Conservation (phyloP, 92 coral and sea anemone species). For the Zoanthus sociatus region DNA sequence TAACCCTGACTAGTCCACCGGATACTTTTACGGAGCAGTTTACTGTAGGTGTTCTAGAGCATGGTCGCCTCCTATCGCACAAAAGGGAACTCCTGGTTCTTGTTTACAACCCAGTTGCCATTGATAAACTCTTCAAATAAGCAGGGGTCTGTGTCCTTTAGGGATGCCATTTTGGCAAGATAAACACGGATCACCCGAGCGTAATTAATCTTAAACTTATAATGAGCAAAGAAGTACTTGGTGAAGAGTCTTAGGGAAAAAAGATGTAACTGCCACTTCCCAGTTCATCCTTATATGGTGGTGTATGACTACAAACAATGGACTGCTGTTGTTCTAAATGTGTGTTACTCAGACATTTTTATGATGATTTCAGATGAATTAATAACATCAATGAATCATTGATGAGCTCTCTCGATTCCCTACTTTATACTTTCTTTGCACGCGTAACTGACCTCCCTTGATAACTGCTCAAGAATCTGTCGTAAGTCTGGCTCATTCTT, state of each 20-base stretch:
- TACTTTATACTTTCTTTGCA: no score
- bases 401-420: no score
- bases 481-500: slow-evolving; percentile 24
- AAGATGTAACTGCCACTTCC: slow-evolving; percentile 53
- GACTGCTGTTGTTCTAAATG: slow-evolving; percentile 12
- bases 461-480: no score
- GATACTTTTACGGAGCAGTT: neutral
- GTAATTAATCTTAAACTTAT: slow-evolving; percentile 8
- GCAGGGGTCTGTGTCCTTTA: neutral
- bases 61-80: slow-evolving; percentile 68
- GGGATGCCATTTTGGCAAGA: slow-evolving; percentile 51
- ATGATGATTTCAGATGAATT: neutral
- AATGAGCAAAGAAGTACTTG: slow-evolving; percentile 17
- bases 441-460: no score
- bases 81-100: slow-evolving; percentile 44
- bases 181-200: neutral
- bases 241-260: no score
- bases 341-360: slow-evolving; percentile 28
- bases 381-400: no score
- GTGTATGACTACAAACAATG: slow-evolving; percentile 2
- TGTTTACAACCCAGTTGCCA: no score
- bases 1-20: neutral
- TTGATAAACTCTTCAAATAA: no score
- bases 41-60: slow-evolving; percentile 55
- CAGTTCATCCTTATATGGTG: slow-evolving; percentile 65